Conservation (phyloP, 2,797 vertebrate genomes). For the Esox lucius region DNA sequence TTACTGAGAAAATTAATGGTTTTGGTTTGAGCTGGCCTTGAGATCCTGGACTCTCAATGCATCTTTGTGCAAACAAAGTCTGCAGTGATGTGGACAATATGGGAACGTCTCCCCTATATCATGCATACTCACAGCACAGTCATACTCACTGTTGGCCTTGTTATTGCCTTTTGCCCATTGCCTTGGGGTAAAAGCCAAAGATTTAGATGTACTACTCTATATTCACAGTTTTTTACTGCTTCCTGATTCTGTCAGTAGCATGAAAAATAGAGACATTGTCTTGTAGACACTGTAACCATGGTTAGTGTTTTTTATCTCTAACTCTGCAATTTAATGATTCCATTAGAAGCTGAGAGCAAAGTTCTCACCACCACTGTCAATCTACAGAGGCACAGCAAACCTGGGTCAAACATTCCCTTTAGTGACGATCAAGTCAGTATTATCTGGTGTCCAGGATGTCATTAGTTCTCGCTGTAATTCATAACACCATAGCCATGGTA, state of each 20-base stretch:
- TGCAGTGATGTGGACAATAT: no score
- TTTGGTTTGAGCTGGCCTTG: no score
- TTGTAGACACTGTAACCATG: neutral
- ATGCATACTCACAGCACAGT: no score
- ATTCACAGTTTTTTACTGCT: neutral
- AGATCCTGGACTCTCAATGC: no score
- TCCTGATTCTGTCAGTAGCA: neutral
- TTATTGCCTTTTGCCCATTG: no score
- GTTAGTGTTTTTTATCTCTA: neutral
- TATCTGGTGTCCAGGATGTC: neutral
- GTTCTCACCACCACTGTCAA: neutral
- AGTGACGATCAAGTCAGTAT: neutral
- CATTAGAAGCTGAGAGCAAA: neutral
- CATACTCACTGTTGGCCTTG: no score
- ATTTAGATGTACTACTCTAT: no score
- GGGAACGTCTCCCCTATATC: no score
- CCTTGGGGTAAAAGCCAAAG: no score
- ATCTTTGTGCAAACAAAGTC: no score
- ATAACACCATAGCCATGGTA: conserved; percentile 8
- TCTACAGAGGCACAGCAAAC: neutral
- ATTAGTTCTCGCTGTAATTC: conserved; percentile 13
- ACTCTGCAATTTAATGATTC: neutral
- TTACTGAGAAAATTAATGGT: no score
- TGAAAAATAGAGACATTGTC: neutral
- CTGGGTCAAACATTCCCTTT: neutral